These are phyloP conservation scores for Drosophila bunnanda DNA, from an alignment of 2,888 invertebrate species.

Conservation along the genomic window DNA sequence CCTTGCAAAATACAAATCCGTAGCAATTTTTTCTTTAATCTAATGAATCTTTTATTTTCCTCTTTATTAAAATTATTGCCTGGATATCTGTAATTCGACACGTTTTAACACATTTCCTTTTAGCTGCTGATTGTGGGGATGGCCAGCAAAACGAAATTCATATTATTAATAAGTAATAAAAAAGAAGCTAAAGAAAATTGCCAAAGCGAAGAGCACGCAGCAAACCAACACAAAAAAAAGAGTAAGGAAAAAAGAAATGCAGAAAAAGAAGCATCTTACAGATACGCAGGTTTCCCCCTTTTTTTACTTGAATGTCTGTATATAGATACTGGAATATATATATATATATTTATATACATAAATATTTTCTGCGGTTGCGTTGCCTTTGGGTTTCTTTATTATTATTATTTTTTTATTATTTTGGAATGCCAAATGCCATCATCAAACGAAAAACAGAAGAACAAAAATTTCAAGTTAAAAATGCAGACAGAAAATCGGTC, in stretches of 20 bases:
- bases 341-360: not conserved
- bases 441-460: slow-evolving; percentile 8
- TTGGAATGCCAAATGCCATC: slow-evolving; percentile 51
- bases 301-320: slow-evolving; percentile 7
- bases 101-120: slow-evolving; percentile 1
- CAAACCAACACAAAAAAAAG: not conserved
- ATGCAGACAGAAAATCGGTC: slow-evolving; percentile 3
- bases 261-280: slow-evolving; percentile 28
- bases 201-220: slow-evolving; percentile 28
- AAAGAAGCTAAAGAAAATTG: slow-evolving; percentile 39
- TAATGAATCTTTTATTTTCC: not conserved
- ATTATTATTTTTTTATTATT: slow-evolving; percentile 23
- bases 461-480: slow-evolving; percentile 3
- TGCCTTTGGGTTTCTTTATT: slow-evolving; percentile 11
- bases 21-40: too few species aligned
- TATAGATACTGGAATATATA: not conserved
- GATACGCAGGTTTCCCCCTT: slow-evolving; percentile 43
- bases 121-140: slow-evolving; percentile 23
- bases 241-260: slow-evolving; percentile 6
- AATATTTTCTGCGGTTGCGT: slow-evolving; percentile 28
- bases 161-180: slow-evolving; percentile 52
- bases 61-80: not conserved
- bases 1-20: too few species aligned
- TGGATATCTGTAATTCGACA: not conserved
- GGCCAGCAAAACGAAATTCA: slow-evolving; percentile 32